Percentiles rank a stretch among this genome's conserved stretches.
phyloP scores from a whole-genome alignment of 2,113 vertebrate genomes.

The Psettodes erumei region DNA sequence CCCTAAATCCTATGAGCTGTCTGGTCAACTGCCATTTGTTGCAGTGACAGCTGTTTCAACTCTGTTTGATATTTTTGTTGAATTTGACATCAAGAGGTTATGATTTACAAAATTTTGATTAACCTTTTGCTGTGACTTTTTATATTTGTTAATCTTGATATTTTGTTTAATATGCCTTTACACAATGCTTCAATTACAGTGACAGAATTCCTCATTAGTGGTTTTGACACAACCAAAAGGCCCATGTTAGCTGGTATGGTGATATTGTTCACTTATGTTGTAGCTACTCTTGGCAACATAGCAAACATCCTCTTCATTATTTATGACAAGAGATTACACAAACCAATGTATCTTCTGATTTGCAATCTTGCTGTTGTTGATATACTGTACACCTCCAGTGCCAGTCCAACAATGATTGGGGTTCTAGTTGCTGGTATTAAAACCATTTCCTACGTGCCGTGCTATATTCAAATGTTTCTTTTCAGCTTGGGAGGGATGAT shows the following conservation, averaged over 20 bases:
- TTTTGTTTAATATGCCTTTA: conserved; percentile 37
- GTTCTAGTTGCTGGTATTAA: too few species aligned
- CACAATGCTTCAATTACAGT: conserved; percentile 33
- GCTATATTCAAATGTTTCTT: conserved; percentile 51
- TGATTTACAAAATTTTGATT: background rate
- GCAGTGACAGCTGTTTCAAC: background rate
- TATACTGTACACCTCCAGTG: too few species aligned
- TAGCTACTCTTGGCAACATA: conserved; percentile 35
- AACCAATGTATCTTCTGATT: too few species aligned
- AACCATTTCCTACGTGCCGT: conserved; percentile 45
- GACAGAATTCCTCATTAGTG: conserved; percentile 50
- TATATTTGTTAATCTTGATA: background rate
- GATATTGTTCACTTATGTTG: conserved; percentile 34
- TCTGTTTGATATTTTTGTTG: background rate
- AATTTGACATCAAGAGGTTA: background rate
- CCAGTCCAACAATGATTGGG: too few species aligned
- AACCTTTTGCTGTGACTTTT: background rate
- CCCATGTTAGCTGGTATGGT: conserved; percentile 33
- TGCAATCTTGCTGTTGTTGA: too few species aligned
- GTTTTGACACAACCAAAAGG: conserved; percentile 50
- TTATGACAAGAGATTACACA: conserved; percentile 54
- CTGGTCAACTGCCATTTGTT: background rate
- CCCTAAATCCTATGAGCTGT: background rate
- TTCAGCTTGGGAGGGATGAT: conserved; percentile 34
- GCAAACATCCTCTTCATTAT: conserved; percentile 46